Percentiles rank a stretch among this genome's conserved stretches.
phyloP scores from a whole-genome alignment of 2,888 invertebrate species.

The Elysia crispata region DNA sequence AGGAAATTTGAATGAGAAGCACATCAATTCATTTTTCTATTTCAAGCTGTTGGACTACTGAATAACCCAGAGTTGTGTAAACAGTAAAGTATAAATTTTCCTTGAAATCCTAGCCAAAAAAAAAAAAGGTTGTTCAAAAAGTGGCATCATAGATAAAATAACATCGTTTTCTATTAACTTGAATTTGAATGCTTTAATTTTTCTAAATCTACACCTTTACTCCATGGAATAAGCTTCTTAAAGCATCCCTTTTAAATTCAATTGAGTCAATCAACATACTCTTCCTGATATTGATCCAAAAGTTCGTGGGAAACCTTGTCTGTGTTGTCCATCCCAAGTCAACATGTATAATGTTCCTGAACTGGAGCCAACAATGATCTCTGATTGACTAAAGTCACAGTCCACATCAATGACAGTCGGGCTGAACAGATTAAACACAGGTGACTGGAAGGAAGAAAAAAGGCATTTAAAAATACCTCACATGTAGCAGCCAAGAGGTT shows the following conservation, averaged over 20 bases:
- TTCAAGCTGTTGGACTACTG: too few relatives aligned
- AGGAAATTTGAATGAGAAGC: too few relatives aligned
- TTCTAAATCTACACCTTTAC: background rate
- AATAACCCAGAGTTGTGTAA: too few relatives aligned
- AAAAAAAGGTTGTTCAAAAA: too few relatives aligned
- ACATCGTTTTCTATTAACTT: background rate
- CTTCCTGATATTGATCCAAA: slow-evolving; percentile 47
- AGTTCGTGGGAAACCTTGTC: slow-evolving; percentile 67
- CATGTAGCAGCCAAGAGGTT: too few relatives aligned
- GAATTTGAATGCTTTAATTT: background rate
- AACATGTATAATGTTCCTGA: slow-evolving; percentile 70
- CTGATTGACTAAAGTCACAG: slow-evolving; percentile 63
- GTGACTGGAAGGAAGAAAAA: slow-evolving; percentile 46
- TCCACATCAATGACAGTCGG: slow-evolving; percentile 73
- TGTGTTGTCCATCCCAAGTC: slow-evolving; percentile 56
- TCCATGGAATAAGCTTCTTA: background rate
- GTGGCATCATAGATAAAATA: background rate
- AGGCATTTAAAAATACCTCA: background rate
- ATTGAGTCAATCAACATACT: slow-evolving; percentile 16
- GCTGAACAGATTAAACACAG: slow-evolving; percentile 71
- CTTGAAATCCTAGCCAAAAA: too few relatives aligned
- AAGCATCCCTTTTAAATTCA: too few relatives aligned
- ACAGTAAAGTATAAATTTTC: too few relatives aligned
- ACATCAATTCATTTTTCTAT: too few relatives aligned
- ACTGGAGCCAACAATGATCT: slow-evolving; percentile 69